Evolutionary conservation across 2,797 vertebrate species (phyloP), one percentile per base, ranked within the genome.

Genomic region (Glossophaga mutica): DNA sequence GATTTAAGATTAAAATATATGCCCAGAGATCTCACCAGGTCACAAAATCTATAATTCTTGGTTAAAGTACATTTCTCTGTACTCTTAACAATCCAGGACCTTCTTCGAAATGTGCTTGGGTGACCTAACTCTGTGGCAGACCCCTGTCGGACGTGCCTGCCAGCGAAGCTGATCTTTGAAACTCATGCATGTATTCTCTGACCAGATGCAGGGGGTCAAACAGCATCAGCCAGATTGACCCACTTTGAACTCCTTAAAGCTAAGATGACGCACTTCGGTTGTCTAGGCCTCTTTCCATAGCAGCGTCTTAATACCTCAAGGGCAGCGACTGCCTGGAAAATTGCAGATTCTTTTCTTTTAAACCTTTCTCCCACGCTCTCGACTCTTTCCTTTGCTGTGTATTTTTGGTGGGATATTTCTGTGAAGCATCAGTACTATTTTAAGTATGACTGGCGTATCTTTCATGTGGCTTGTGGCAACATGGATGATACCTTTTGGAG

Each of bases 371-470:
- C 16, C 39, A 42, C 16, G 37, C 81, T 79, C 52, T 34, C 79
- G 42, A 32, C 34, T 79, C 81, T 81, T 86, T 84, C 62, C 78
- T 91, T 85, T 42, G 82, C 90, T 48, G 44, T 59, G 16, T 79
- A 32, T 93, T 87, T 89, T 76, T 14, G 78, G 67, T 39, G 78
- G 62, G 87, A 74, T 97, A 92, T 96, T 26, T 94, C 87, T 78
- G 74, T 82, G 91, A 94, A 91, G 79, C 73, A 55, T 65, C 82
- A 22, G 34, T 87, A 73, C 82, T 87, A 37, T 95, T 95, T 95
- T 42, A 97, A 98, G 88, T 50, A 96, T 82, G 95, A 97, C 85
- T 96, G 93, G 70, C 95, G 95, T 26, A 9, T 89, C 71, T 97
- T 96, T 96, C 87, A 55, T 94, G 94, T 95, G 77, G 24, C 50